phyloP scores from a whole-genome alignment of 2,888 invertebrate genomes.

The Trilocha varians region DNA sequence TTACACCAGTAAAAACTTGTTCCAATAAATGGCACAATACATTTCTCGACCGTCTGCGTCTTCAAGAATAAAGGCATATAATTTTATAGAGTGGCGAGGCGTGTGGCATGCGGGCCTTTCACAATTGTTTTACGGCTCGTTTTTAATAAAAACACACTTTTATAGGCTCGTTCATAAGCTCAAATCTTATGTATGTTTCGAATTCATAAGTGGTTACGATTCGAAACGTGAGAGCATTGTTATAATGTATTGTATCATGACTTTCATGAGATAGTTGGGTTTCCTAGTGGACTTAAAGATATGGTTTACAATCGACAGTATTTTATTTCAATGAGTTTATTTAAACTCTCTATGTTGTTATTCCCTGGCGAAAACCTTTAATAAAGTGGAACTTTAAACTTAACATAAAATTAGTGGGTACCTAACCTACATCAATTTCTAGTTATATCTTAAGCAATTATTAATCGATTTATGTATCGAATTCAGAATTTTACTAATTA shows the following conservation, averaged over 20 bases:
- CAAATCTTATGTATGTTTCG: background rate
- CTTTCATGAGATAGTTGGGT: no score
- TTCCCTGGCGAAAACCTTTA: no score
- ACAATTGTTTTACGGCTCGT: conserved; percentile 26
- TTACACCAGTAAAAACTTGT: background rate
- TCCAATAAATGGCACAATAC: background rate
- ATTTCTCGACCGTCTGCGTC: background rate
- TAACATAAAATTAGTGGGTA: no score
- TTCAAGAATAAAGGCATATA: conserved; percentile 7
- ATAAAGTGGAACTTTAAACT: no score
- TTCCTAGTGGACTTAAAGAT: no score
- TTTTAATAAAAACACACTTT: conserved; percentile 21
- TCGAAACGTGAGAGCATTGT: background rate
- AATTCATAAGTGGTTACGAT: background rate
- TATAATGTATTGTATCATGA: background rate
- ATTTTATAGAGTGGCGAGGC: conserved; percentile 23
- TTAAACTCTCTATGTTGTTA: no score
- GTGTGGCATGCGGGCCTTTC: conserved; percentile 31
- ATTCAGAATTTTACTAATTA: background rate
- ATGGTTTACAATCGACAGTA: no score
- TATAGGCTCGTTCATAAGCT: conserved; percentile 1
- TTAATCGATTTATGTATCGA: no score
- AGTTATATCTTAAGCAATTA: no score
- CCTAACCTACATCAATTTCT: no score
- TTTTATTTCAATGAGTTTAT: no score